These are phyloP conservation scores for Myripristis jacobus DNA, from an alignment of 2,797 vertebrate species.

Conservation along the genomic window DNA sequence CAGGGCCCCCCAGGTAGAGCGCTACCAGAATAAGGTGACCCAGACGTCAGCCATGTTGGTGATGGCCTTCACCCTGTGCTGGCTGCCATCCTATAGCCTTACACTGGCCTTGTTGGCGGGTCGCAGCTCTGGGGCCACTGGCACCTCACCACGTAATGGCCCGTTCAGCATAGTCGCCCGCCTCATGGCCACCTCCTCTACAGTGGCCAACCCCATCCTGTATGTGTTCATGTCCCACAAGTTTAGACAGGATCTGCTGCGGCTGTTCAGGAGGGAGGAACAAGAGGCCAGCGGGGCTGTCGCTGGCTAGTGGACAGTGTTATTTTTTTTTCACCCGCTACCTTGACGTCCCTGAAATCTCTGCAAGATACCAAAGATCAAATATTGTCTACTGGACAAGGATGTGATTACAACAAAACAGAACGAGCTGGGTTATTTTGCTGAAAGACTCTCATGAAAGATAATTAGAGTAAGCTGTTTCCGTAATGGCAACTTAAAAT, in stretches of 20 bases:
- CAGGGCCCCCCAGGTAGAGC: constrained; percentile 77
- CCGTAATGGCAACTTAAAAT: not conserved
- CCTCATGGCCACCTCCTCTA: constrained; percentile 81
- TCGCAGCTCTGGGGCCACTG: constrained; percentile 66
- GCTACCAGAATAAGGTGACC: constrained; percentile 84
- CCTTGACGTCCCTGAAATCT: not conserved
- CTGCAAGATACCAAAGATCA: not conserved
- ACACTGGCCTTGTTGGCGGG: constrained; percentile 71
- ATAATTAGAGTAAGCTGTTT: not conserved
- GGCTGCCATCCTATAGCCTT: constrained; percentile 84
- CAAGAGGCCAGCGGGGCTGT: constrained; percentile 14
- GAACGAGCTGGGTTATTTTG: not conserved
- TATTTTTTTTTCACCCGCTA: not conserved
- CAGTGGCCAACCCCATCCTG: constrained; percentile 83
- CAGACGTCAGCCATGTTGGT: constrained; percentile 82
- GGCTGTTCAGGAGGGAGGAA: constrained; percentile 49
- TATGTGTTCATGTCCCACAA: constrained; percentile 86
- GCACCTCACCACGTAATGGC: constrained; percentile 73
- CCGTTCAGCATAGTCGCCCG: constrained; percentile 75
- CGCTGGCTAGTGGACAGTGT: constrained; percentile 42
- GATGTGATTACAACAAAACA: constrained; percentile 20
- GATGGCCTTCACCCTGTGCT: constrained; percentile 84
- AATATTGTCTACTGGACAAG: not conserved
- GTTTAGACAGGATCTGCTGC: constrained; percentile 81
- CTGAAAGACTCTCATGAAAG: constrained; percentile 9